A percentile compares a stretch with the other conserved stretches of the same genome.
Evolutionary conservation across 1,140 invertebrate species (phyloP).

Genomic region (Hermatobates lingyangjiaoensis): DNA sequence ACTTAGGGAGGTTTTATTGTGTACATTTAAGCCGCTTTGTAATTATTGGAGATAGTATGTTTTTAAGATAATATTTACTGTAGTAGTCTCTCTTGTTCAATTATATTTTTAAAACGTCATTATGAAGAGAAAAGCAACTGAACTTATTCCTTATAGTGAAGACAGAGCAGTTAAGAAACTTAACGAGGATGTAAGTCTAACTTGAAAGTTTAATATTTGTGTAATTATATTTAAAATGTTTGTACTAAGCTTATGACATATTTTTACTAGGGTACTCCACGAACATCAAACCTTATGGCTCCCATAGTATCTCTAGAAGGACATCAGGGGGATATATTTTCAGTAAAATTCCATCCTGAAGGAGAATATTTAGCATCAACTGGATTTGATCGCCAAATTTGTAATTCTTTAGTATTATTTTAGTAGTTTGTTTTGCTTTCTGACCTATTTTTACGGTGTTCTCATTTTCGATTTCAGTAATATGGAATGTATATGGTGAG

Average conservation of each 20-base stretch:
- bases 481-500: constrained; percentile 96
- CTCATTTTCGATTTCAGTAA: constrained; percentile 37
- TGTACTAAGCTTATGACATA: not conserved
- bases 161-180: constrained; percentile 7
- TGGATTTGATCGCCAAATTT: constrained; percentile 93
- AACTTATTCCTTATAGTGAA: constrained; percentile 4
- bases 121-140: constrained; percentile 12
- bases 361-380: constrained; percentile 82
- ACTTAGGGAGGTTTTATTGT: too few relatives aligned
- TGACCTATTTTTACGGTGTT: not conserved
- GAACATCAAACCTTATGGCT: constrained; percentile 74
- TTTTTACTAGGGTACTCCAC: constrained; percentile 14
- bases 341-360: constrained; percentile 86
- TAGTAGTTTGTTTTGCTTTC: not conserved
- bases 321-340: constrained; percentile 91
- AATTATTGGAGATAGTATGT: too few relatives aligned
- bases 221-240: not conserved
- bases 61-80: too few relatives aligned
- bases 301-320: constrained; percentile 95
- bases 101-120: not conserved
- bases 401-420: constrained; percentile 37
- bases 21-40: too few relatives aligned
- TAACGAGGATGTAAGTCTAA: constrained; percentile 7
- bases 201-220: not conserved
- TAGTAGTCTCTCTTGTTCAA: too few relatives aligned